Percentiles rank a stretch among this genome's conserved stretches.
Conservation (phyloP, 92 coral and sea anemone genomes). For the Siderastrea siderea region DNA sequence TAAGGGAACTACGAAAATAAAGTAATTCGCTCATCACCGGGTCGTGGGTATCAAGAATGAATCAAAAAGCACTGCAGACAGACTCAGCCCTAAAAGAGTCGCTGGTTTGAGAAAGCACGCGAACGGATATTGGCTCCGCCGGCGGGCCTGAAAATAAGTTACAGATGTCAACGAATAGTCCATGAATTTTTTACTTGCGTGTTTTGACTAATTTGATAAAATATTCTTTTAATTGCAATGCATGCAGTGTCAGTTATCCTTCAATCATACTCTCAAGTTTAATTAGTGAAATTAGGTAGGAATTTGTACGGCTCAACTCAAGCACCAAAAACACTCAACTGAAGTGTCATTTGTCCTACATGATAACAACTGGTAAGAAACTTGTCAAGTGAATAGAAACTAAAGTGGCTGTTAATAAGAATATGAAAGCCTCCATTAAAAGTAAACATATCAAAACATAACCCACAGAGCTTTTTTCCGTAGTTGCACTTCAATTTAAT, state of each 20-base stretch:
- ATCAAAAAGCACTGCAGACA: background rate
- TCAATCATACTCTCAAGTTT: background rate
- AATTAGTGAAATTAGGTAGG: background rate
- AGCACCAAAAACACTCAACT: background rate
- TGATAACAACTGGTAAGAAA: background rate
- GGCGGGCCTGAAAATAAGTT: background rate
- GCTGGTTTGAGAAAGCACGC: background rate
- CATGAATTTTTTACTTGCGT: no score
- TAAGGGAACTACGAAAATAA: no score
- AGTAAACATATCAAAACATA: background rate
- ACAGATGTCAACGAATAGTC: no score
- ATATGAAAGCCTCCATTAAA: background rate
- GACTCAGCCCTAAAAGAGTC: background rate
- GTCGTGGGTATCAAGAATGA: background rate
- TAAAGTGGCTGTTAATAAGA: constrained; percentile 16
- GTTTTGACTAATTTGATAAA: background rate
- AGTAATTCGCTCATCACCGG: no score
- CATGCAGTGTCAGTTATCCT: background rate
- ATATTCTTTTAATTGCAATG: background rate
- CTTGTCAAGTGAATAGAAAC: background rate
- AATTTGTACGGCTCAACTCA: background rate
- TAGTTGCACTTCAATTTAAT: no score
- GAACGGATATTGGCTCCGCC: background rate
- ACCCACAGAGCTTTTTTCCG: no score
- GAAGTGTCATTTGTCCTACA: background rate